These are phyloP conservation scores for Coracopsis vasa DNA, from an alignment of 2,113 vertebrate species.

Conservation along the genomic window DNA sequence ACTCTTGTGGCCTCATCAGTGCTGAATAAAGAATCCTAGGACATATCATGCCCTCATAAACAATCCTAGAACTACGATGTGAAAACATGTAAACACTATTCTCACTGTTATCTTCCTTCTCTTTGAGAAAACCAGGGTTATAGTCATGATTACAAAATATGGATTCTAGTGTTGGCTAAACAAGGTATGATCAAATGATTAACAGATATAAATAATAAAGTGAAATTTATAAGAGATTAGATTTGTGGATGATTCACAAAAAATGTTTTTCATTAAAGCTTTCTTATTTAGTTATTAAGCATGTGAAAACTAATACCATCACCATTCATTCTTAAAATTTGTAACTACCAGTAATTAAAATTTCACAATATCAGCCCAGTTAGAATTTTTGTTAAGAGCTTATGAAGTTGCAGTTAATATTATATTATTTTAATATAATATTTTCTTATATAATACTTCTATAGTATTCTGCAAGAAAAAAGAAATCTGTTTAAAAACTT, in stretches of 20 bases:
- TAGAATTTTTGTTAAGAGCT: neutral
- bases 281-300: neutral
- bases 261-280: neutral
- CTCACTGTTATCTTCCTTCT: neutral
- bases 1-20: rapidly evolving
- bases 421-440: neutral
- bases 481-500: neutral
- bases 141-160: neutral
- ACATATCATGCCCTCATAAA: neutral
- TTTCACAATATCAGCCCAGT: neutral
- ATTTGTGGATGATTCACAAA: neutral
- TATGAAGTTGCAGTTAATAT: neutral
- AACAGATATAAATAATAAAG: neutral
- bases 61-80: neutral
- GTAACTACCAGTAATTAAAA: neutral
- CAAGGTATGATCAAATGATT: neutral
- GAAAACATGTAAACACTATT: neutral
- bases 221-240: neutral
- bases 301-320: neutral
- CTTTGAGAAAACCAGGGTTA: neutral
- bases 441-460: neutral
- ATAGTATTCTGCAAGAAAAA: neutral
- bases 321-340: neutral
- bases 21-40: neutral
- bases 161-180: neutral